Evolutionary conservation across 2,113 vertebrate species (phyloP), one percentile per base, ranked within the genome.

Genomic region (Hydropotes inermis): DNA sequence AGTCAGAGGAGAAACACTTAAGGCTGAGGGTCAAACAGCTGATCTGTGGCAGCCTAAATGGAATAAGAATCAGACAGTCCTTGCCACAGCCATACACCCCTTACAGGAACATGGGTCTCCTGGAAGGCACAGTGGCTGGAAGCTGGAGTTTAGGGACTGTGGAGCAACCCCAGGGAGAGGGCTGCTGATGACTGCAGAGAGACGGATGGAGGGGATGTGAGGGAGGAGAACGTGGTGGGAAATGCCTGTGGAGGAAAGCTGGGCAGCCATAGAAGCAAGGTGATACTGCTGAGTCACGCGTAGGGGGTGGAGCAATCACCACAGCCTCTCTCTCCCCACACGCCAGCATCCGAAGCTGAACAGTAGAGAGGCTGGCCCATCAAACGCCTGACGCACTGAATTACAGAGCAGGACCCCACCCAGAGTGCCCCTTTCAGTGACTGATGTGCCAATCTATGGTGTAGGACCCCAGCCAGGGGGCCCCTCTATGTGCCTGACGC

Each of bases 401-500:
- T 33, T 67, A 19, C 33, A 64, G 16, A 36, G 64, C 2, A 67
- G 33, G 33, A 67, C 33, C 33, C 8, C 2, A 36, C 16, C 33
- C 33, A 67, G 17, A 0, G 17, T 19, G 64, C 33, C 33, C 33
- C 4, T 67, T 67, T 67, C 16, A 67, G 8, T 21, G 64, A n/a
- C 33, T 67, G 33, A 67, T 36, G 17, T 17, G 9, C 16, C 3
- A 1, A 67, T n/a, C 16, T n/a, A 19, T 0, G 1, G 17, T 9
- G 61, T 67, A 67, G 61, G 61, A 67, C 19, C 16, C 33, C 33
- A 67, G 33, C 16, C 33, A n/a, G 16, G 61, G 16, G 3, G 1
- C 1, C 16, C 60, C 16, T n/a, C 64, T n/a, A 67, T n/a, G 33
- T 67, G n/a, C 64, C 33, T n/a, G 64, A 67, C 0, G 1, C 0